phyloP scores from a whole-genome alignment of 2,888 invertebrate species.

The Chalcis sispes region DNA sequence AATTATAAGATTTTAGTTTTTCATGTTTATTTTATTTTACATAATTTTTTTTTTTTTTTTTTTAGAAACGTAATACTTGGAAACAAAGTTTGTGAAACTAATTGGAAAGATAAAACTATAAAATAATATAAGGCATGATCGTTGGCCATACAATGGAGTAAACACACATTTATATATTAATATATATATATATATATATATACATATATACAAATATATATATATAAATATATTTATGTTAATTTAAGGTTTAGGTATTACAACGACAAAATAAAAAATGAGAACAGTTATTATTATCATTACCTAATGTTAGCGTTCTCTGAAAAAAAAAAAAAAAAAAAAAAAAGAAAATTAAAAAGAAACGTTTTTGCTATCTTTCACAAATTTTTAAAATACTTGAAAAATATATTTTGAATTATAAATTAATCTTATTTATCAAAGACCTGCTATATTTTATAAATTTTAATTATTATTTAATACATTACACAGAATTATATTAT shows the following conservation, averaged over 20 bases:
- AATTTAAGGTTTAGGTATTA: constrained; percentile 59
- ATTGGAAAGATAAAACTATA: constrained; percentile 63
- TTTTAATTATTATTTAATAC: constrained; percentile 27
- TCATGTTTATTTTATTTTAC: no score
- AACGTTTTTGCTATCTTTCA: constrained; percentile 22
- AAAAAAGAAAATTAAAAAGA: constrained; percentile 54
- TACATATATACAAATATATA: constrained; percentile 61
- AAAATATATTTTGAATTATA: not conserved
- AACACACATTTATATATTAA: constrained; percentile 61
- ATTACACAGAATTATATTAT: not conserved
- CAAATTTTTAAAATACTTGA: constrained; percentile 37
- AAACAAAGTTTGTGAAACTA: constrained; percentile 62
- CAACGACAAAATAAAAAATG: constrained; percentile 55
- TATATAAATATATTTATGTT: constrained; percentile 64
- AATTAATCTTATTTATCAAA: not conserved
- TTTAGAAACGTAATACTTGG: constrained; percentile 12
- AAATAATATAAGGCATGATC: constrained; percentile 73
- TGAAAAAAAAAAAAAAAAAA: constrained; percentile 61
- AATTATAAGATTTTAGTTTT: constrained; percentile 2
- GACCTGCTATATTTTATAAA: constrained; percentile 6
- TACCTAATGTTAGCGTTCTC: constrained; percentile 65
- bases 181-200: no score
- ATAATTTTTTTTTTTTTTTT: constrained; percentile 9
- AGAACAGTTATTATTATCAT: constrained; percentile 53
- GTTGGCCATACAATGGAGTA: constrained; percentile 75